A percentile compares a stretch with the other conserved stretches of the same genome.
Conservation (phyloP, 2,888 invertebrate genomes). For the Muscina levida region DNA sequence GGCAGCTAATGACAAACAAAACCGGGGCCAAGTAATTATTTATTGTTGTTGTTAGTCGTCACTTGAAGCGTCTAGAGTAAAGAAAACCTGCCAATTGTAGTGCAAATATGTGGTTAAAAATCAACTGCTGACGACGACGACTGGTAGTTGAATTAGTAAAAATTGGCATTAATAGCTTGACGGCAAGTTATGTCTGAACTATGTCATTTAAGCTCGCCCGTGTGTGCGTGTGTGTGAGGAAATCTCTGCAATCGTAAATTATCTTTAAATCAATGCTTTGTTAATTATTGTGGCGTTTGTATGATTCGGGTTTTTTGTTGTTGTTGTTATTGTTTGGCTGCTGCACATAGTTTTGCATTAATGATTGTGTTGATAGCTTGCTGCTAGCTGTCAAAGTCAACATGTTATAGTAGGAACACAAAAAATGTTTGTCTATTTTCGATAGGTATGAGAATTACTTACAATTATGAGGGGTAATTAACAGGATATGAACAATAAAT, state of each 20-base stretch:
- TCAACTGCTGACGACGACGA: constrained; percentile 55
- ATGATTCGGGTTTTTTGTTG: constrained; percentile 27
- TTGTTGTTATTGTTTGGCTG: too few species aligned
- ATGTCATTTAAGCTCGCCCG: neutral
- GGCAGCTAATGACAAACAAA: constrained; percentile 7
- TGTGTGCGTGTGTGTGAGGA: constrained; percentile 24
- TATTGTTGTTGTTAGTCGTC: constrained; percentile 32
- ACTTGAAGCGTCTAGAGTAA: neutral
- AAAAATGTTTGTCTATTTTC: too few species aligned
- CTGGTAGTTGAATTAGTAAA: constrained; percentile 48
- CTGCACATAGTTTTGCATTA: constrained; percentile 23
- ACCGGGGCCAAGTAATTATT: constrained; percentile 33
- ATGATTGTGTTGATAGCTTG: constrained; percentile 56
- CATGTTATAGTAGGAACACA: constrained; percentile 55
- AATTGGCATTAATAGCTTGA: constrained; percentile 58
- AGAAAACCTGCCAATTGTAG: constrained; percentile 75
- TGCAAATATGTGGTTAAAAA: constrained; percentile 72
- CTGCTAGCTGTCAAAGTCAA: constrained; percentile 65
- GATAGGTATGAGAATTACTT: too few species aligned
- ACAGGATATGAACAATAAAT: too few species aligned
- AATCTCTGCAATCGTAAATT: constrained; percentile 52
- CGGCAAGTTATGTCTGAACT: constrained; percentile 8
- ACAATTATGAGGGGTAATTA: too few species aligned
- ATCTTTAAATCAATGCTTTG: constrained; percentile 58
- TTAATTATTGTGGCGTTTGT: constrained; percentile 55